Base-by-base conservation (phyloP, 2,113 vertebrate species). In the Helogale parvula region DNA sequence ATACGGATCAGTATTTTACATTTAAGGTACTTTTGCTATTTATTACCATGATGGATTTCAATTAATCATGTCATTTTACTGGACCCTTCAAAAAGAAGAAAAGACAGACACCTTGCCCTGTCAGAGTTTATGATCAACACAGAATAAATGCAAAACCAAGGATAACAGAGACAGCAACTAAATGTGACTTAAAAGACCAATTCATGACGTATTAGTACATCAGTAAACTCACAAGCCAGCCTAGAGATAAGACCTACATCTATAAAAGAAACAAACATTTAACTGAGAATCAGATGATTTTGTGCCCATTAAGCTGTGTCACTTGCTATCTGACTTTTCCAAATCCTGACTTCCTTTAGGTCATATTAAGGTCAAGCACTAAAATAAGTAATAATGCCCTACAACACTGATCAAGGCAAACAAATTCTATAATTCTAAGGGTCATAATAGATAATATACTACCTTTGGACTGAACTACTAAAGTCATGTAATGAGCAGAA, bases 381-480 rank as follows among this genome's bases (percentile, higher is more conserved):
- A 74, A 88, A 80, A 27, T 92, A 94, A 88, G 88, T 91, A 92
- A 92, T 4, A 85, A 15, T 77, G 9, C 3, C 88, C 4, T 63
- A 60, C 25, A 90, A 95, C 41, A 88, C 10, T 68, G 7, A 88
- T 83, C 27, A 68, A 66, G 60, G 60, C 81, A 97, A 89, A 90
- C 52, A 90, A 95, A 88, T 90, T 1, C 41, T 71, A 35, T 91
- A 96, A 96, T 50, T 85, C 38, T 89, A 91, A 91, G 23, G 33
- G 65, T 5, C n/a, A 33, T 23, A 97, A 50, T 10, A 95, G 1
- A 3, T 52, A 89, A 69, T 2, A 66, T 97, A 77, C 41, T 99
- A 99, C 99, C 99, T 99, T 99, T 99, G 86, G 99, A 99, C 94
- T 99, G 99, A 65, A 99, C 99, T 54, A 99, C 98, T 89, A 99